Percentiles rank a stretch among this genome's conserved stretches.
These are phyloP conservation scores for Idaea straminata DNA, from an alignment of 2,888 invertebrate genomes.

Conservation along the genomic window DNA sequence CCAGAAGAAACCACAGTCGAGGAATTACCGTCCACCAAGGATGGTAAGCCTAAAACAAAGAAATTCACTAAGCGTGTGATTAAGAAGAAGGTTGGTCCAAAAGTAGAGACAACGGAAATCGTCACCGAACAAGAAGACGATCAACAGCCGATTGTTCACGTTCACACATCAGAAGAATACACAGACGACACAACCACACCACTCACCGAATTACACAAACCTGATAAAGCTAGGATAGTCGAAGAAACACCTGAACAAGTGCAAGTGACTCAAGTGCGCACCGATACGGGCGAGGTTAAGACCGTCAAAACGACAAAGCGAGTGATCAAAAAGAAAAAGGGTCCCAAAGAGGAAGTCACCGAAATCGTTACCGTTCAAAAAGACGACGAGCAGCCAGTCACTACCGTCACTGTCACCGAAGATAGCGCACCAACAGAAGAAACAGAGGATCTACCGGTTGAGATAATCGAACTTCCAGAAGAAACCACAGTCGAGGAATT, in stretches of 20 bases:
- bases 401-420: conserved; percentile 29
- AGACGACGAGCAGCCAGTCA: conserved; percentile 40
- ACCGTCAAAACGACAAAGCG: conserved; percentile 40
- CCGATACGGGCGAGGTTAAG: conserved; percentile 43
- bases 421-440: conserved; percentile 33
- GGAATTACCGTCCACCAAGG: no score
- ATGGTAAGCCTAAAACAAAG: background rate
- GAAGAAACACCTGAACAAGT: conserved; percentile 28
- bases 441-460: conserved; percentile 31
- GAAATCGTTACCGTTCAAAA: conserved; percentile 39
- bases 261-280: no score
- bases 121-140: conserved; percentile 15
- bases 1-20: background rate
- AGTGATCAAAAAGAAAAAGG: conserved; percentile 56
- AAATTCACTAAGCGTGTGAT: conserved; percentile 24
- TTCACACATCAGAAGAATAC: conserved; percentile 2
- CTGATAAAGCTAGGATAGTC: background rate
- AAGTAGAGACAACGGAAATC: conserved; percentile 3
- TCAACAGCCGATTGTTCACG: no score
- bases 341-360: conserved; percentile 44
- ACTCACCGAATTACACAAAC: background rate
- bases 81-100: conserved; percentile 34
- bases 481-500: conserved; percentile 39
- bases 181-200: conserved; percentile 10
- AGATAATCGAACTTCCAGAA: conserved; percentile 48